phyloP scores from a whole-genome alignment of 37 sponge, comb jelly and placozoan genomes.

The Aphrocallistes beatrix region DNA sequence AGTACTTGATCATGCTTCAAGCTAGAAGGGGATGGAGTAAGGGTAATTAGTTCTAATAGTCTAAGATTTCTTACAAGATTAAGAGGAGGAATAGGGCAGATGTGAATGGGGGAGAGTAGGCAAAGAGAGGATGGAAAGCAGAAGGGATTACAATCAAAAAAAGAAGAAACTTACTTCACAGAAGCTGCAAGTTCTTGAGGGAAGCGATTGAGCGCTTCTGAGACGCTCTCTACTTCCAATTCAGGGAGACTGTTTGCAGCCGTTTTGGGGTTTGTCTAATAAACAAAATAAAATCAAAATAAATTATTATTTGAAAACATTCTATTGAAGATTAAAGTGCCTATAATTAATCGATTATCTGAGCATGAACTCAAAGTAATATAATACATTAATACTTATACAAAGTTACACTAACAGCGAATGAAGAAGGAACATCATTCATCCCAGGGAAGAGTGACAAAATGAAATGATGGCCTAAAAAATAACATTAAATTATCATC shows the following conservation, averaged over 20 bases:
- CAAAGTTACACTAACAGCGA: not conserved
- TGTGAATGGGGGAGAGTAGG: too few relatives aligned
- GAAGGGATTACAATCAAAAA: not conserved
- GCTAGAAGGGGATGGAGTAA: not conserved
- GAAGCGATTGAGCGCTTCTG: not conserved
- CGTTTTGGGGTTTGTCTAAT: not conserved
- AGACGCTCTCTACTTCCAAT: not conserved
- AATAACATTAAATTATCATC: too few relatives aligned
- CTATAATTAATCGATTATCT: too few relatives aligned
- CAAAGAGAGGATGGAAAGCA: too few relatives aligned
- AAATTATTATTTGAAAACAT: too few relatives aligned
- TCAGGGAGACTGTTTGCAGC: not conserved
- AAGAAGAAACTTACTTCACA: not conserved
- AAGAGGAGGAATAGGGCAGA: not conserved
- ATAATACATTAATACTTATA: too few relatives aligned
- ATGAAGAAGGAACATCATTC: not conserved
- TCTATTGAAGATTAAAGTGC: too few relatives aligned
- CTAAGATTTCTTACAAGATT: too few relatives aligned
- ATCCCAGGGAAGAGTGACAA: not conserved
- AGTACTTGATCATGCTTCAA: constrained; percentile 6
- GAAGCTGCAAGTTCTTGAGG: not conserved
- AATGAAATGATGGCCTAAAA: not conserved
- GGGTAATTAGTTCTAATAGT: too few relatives aligned
- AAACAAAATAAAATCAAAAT: not conserved
- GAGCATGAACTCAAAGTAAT: too few relatives aligned